phyloP scores from a whole-genome alignment of 2,113 vertebrate genomes.

The Jacana jacana region DNA sequence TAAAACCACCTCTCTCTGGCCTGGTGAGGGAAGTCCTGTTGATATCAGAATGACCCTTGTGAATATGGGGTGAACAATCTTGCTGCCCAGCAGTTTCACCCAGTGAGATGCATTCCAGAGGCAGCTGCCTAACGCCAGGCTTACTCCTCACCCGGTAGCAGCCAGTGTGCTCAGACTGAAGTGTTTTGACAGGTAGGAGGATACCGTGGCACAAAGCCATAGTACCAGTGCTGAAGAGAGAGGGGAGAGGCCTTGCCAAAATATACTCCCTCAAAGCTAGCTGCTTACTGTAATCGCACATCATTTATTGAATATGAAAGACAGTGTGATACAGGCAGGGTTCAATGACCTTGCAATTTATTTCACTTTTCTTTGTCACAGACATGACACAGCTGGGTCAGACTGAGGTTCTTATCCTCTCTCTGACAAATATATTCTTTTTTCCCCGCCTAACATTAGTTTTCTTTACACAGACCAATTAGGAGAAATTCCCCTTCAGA shows the following conservation, averaged over 20 bases:
- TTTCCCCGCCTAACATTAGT: background rate
- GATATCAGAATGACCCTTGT: background rate
- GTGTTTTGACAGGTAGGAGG: conserved; percentile 61
- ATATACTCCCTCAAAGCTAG: conserved; percentile 57
- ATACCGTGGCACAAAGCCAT: conserved; percentile 63
- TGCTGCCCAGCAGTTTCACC: background rate
- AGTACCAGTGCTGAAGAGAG: background rate
- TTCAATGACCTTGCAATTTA: conserved; percentile 73
- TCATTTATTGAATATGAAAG: conserved; percentile 80
- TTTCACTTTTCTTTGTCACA: conserved; percentile 73
- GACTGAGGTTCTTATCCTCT: conserved; percentile 52
- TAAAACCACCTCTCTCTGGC: background rate
- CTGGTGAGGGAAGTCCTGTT: background rate
- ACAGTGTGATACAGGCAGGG: conserved; percentile 58
- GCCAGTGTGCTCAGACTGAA: background rate
- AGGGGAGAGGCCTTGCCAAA: conserved; percentile 53
- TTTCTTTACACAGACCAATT: conserved; percentile 68
- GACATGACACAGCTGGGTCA: conserved; percentile 61
- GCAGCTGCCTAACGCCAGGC: background rate
- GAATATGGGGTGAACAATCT: background rate
- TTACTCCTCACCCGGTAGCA: conserved; percentile 11
- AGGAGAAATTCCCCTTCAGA: conserved; percentile 65
- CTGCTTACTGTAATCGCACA: conserved; percentile 74
- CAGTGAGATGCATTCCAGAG: background rate
- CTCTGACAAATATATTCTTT: conserved; percentile 30